Conservation (phyloP, 2,888 invertebrate genomes). For the Diabrotica balteata region DNA sequence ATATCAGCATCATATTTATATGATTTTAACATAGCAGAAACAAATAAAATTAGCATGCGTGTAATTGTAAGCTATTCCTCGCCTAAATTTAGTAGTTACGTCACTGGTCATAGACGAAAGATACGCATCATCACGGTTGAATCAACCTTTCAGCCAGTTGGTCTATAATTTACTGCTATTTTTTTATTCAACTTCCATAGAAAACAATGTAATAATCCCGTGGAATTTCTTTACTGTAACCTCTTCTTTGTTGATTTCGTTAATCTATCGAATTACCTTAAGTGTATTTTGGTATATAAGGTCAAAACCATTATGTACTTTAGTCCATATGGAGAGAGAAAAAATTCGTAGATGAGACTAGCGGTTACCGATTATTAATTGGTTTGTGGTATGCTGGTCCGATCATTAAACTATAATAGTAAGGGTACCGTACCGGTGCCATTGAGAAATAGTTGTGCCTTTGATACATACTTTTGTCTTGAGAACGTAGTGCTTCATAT, state of each 20-base stretch:
- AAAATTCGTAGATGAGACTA: not conserved
- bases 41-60: too few species aligned
- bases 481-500: too few species aligned
- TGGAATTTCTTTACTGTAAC: slow-evolving; percentile 3
- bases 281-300: slow-evolving; percentile 2
- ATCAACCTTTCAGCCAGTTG: slow-evolving; percentile 1
- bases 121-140: slow-evolving; percentile 8
- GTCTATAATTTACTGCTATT: slow-evolving; percentile 10
- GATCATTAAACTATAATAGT: too few species aligned
- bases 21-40: too few species aligned
- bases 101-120: not conserved
- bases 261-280: not conserved
- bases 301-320: slow-evolving; percentile 4
- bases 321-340: not conserved
- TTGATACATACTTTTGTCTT: too few species aligned
- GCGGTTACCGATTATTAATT: not conserved
- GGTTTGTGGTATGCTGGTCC: too few species aligned
- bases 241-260: slow-evolving; percentile 3
- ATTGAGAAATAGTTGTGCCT: too few species aligned
- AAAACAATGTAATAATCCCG: slow-evolving; percentile 8
- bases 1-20: too few species aligned
- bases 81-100: too few species aligned
- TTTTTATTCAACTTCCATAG: not conserved
- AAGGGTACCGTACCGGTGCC: too few species aligned
- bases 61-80: too few species aligned